phyloP scores from a whole-genome alignment of 2,797 vertebrate species.

The Aphelocoma californica region DNA sequence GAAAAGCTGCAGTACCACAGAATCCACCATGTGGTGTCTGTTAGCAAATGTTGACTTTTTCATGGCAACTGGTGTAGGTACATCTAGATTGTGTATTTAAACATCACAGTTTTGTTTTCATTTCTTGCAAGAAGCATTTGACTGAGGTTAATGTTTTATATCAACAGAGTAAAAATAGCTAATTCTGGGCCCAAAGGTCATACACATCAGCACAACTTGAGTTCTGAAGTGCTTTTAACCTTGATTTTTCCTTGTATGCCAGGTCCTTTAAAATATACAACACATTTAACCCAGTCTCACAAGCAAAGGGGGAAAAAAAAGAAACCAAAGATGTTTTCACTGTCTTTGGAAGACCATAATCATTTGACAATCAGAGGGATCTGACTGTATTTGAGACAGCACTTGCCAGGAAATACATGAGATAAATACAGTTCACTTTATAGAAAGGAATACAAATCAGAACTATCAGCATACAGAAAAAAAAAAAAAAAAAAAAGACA shows the following conservation, averaged over 20 bases:
- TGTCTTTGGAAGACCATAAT: conserved; percentile 3
- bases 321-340: neutral
- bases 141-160: conserved; percentile 69
- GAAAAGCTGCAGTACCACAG: conserved; percentile 51
- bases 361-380: neutral
- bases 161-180: conserved; percentile 67
- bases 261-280: conserved; percentile 63
- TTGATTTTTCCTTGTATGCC: conserved; percentile 62
- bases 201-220: conserved; percentile 66
- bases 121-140: conserved; percentile 63
- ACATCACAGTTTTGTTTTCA: conserved; percentile 69
- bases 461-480: conserved; percentile 71
- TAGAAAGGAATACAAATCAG: conserved; percentile 74
- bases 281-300: conserved; percentile 29
- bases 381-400: neutral
- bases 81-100: conserved; percentile 63
- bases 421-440: conserved; percentile 1
- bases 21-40: conserved; percentile 61
- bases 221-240: conserved; percentile 69
- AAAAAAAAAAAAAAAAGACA: neutral
- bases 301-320: neutral
- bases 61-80: conserved; percentile 53
- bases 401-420: conserved; percentile 9
- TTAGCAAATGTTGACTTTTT: conserved; percentile 65
- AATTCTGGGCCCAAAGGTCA: conserved; percentile 69